Conservation (phyloP, 2,797 vertebrate genomes). For the Macropus fuliginosus region DNA sequence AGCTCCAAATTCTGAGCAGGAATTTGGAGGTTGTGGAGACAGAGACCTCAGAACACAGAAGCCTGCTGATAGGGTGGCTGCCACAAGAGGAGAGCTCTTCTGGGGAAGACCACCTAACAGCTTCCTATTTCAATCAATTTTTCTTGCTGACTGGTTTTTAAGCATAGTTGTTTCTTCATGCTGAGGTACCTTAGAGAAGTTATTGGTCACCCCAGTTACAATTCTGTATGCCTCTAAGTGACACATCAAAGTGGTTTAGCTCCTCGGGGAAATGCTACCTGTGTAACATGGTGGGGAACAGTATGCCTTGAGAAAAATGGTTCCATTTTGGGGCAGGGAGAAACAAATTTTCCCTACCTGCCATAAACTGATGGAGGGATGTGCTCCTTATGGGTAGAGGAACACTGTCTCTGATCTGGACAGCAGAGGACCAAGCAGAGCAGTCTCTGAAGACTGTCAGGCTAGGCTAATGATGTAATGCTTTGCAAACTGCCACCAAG, state of each 20-base stretch:
- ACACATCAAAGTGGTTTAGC: neutral
- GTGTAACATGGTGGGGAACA: neutral
- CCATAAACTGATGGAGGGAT: neutral
- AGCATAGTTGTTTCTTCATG: neutral
- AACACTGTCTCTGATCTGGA: neutral
- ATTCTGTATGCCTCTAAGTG: neutral
- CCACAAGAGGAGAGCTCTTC: neutral
- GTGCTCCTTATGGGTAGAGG: neutral
- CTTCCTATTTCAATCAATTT: neutral
- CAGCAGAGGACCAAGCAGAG: conserved; percentile 4
- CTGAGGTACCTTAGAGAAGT: neutral
- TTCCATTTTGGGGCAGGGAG: neutral
- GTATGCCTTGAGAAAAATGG: neutral
- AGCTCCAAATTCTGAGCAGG: neutral
- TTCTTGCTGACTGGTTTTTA: neutral
- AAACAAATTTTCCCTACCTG: neutral
- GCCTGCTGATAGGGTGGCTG: neutral
- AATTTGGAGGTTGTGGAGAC: neutral
- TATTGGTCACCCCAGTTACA: neutral
- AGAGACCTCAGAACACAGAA: neutral
- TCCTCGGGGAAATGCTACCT: neutral
- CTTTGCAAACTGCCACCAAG: conserved; percentile 48
- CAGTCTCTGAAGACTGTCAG: conserved; percentile 59
- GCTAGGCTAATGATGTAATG: conserved; percentile 43
- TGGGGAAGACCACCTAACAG: neutral